Base-by-base conservation (phyloP, 2,797 vertebrate species). In the Alauda arvensis region DNA sequence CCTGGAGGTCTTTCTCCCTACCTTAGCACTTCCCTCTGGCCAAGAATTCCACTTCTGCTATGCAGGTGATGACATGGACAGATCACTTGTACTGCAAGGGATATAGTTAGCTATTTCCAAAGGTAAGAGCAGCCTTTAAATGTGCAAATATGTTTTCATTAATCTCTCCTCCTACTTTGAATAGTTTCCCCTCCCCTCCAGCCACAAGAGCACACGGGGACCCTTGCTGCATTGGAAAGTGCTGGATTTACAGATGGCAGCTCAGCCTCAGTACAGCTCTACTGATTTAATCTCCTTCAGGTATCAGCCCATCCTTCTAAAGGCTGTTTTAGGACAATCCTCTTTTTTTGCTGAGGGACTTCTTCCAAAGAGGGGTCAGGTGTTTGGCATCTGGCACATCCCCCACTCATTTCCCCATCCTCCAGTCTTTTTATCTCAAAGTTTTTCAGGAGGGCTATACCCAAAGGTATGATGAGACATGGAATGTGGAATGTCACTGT, bases 271-370 rank as follows among this genome's bases (percentile, higher is more conserved):
- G 65, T 66, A 74, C 28, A 78, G 60, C 56, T 87, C 70, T 65
- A 42, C 49, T 66, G 55, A 61, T 87, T 59, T 89, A 52, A 90
- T 92, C 77, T 91, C 77, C 62, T 88, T 87, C 87, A 88, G 78
- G 76, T 93, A 90, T 69, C 78, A 76, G 57, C 39, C 45, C 68
- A 70, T 72, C 84, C 79, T 92, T 87, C 55, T 83, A 62, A 52
- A 85, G 72, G 69, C 72, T 76, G 34, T 18, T 81, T 78, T 68
- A 91, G 92, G 86, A 78, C 56, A 93, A 80, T 52, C 34, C 14
- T 46, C 53, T 39, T 59, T 14, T 76, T 83, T 87, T 69, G 9
- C n/a, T 2, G 11, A 85, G 49, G 42, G 45, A 46, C 75, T 89
- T 72, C 61, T 68, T 91, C 81, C 93, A 67, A 89, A 92, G 61